Percentiles rank a stretch among this genome's conserved stretches.
Evolutionary conservation across 2,888 invertebrate species (phyloP).

Genomic region (Cataglyphis cursor): DNA sequence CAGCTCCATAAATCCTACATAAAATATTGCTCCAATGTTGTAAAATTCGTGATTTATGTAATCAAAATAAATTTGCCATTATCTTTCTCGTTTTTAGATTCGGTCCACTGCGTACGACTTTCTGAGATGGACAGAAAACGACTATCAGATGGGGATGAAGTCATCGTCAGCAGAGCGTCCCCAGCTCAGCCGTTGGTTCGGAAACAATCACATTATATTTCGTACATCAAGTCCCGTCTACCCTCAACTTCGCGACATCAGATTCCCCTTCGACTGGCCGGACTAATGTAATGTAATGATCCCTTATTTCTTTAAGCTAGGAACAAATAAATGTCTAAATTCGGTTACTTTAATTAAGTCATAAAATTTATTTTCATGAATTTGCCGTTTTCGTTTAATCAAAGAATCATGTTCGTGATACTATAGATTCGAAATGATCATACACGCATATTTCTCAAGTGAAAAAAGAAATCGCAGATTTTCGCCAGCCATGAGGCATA

Average conservation of each 20-base stretch:
- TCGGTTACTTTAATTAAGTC: constrained; percentile 65
- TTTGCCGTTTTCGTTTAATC: background rate
- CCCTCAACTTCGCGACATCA: constrained; percentile 60
- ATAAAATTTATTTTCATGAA: background rate
- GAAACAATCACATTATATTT: constrained; percentile 86
- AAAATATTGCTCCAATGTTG: background rate
- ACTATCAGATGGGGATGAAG: constrained; percentile 81
- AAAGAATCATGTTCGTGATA: background rate
- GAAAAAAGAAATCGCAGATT: constrained; percentile 7
- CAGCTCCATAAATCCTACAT: background rate
- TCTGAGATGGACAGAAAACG: constrained; percentile 66
- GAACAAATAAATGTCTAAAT: constrained; percentile 73
- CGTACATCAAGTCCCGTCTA: constrained; percentile 77
- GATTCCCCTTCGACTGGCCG: constrained; percentile 58
- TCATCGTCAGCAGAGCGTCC: constrained; percentile 79
- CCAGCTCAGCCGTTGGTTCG: constrained; percentile 79
- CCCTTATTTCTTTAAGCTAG: constrained; percentile 79
- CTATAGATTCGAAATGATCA: background rate
- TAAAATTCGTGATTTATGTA: background rate
- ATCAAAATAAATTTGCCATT: constrained; percentile 1
- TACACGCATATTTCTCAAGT: background rate
- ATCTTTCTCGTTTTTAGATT: constrained; percentile 32
- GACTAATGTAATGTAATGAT: constrained; percentile 81
- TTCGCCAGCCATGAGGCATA: background rate
- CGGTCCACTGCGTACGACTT: constrained; percentile 33